Base-by-base conservation (phyloP, 1,140 invertebrate genomes). In the Lysiphlebus fabarum region DNA sequence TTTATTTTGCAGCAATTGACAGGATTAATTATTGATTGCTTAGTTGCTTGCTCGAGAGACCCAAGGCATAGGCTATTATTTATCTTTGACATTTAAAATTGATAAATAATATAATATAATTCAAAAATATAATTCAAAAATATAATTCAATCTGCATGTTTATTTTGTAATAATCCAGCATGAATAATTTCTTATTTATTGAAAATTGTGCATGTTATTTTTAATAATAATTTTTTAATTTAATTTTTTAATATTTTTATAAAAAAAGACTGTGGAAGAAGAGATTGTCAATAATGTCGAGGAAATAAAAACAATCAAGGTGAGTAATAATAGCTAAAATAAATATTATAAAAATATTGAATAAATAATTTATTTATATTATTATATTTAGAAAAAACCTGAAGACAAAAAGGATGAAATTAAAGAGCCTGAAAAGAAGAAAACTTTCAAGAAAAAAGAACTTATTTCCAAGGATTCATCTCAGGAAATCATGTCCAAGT, bases 271-370 rank as follows among this genome's bases (percentile, higher is more conserved):
- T 26, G 17, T 26, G 37, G 77, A 82, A 56, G 76, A 78, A 59
- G 77, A 81, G 62, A 74, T 76, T 62, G 67, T 80, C 51, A 80
- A 79, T 49, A 79, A 82, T 68, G 74, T 81, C 33, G 70, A 76
- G 58, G 73, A 76, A 58, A 69, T 67, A 12, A 75, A 75, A 66
- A 67, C 71, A 40, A 62, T 68, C 33, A 75, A 75, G 71, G 74
- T 75, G 66, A 49, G 9, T 6, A 9, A 26, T 50, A 10, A 54
- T n/a, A n/a, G n/a, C n/a, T n/a, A 43, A 62, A 38, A 48, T 62
- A 37, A 49, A 34, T n/a, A n/a, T n/a, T n/a, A n/a, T 56, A 12
- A 17, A 38, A 50, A 37, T 44, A 47, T 56, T 14, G 41, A 53
- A 38, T 49, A 45, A 50, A 40, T 60, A 9, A 41, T 42, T 40